Evolutionary conservation across 2,797 vertebrate species (phyloP), one percentile per base, ranked within the genome.

Genomic region (Coendou prehensilis): DNA sequence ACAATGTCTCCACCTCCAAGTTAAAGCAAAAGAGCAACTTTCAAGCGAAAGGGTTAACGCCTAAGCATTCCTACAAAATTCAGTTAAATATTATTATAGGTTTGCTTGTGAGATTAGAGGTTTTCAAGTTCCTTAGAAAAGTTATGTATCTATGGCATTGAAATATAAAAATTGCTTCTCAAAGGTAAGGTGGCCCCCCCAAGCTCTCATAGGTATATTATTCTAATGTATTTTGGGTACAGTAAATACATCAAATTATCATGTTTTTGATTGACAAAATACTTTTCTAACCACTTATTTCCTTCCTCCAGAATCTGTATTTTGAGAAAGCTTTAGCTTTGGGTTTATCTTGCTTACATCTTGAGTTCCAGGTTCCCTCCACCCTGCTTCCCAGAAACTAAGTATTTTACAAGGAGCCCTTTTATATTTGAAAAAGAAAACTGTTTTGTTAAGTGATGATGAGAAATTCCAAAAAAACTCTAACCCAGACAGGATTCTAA

Each of bases 401-500:
- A 90, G 57, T 52, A 45, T 93, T 97, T 95, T 93, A 97, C 96
- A 98, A 97, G 90, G 67, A 64, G 52, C 41, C 54, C 81, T 97
- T 98, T 97, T 93, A 96, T 87, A 89, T 61, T 75, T 96, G 95
- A 95, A 96, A 97, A 82, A 97, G 90, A 95, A 97, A 96, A 91
- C 81, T 91, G 52, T 80, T 97, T 96, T 94, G 94, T 96, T 75
- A 79, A 95, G 76, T 76, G 71, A 81, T 78, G 97, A 92, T 96
- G 97, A 97, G 88, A 97, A 97, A 88, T 80, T 54, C 2, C 33
- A 85, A 84, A 95, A 57, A 57, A 45, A 47, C 45, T 94, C 87
- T 75, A 93, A 95, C 52, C 91, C 92, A 97, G 91, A 92, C 33
- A 0, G 88, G 33, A 93, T 61, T 97, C 95, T 97, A 97, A 97